A percentile compares a stretch with the other conserved stretches of the same genome.
These are phyloP conservation scores for Apostichopus californicus DNA, from an alignment of 35 echinoderm and acorn worm species.

Conservation along the genomic window DNA sequence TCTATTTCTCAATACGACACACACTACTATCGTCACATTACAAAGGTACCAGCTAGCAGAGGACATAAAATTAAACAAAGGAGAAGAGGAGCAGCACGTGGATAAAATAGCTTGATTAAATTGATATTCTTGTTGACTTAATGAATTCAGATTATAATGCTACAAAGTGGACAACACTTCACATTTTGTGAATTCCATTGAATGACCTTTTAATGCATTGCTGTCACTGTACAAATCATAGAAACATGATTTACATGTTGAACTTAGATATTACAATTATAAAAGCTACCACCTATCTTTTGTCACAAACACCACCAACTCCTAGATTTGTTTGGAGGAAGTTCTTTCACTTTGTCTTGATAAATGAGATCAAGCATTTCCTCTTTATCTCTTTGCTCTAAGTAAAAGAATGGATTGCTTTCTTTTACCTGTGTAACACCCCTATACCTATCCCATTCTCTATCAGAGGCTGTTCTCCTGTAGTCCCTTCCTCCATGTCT, in stretches of 20 bases:
- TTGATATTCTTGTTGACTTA: too few species aligned
- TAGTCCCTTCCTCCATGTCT: slow-evolving; percentile 3
- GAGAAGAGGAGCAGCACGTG: too few species aligned
- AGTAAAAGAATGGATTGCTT: slow-evolving; percentile 34
- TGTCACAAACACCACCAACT: slow-evolving; percentile 12
- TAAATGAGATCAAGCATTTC: slow-evolving; percentile 25
- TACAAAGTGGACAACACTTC: too few species aligned
- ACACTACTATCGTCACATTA: too few species aligned
- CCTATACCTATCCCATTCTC: slow-evolving; percentile 44
- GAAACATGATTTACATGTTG: not conserved
- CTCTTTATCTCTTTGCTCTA: not conserved
- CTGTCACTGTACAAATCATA: too few species aligned
- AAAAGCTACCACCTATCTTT: not conserved
- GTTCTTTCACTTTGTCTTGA: not conserved
- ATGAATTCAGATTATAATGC: too few species aligned
- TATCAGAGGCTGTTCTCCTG: slow-evolving; percentile 36
- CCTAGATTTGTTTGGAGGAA: not conserved
- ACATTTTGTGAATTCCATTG: too few species aligned
- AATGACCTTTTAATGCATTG: not conserved
- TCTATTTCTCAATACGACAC: too few species aligned
- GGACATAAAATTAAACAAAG: too few species aligned
- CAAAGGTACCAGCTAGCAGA: too few species aligned
- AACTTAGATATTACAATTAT: not conserved
- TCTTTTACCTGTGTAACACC: slow-evolving; percentile 47
- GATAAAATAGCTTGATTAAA: too few species aligned